Evolutionary conservation across 2,113 vertebrate genomes (phyloP).

Genomic region (Xerus inauris): DNA sequence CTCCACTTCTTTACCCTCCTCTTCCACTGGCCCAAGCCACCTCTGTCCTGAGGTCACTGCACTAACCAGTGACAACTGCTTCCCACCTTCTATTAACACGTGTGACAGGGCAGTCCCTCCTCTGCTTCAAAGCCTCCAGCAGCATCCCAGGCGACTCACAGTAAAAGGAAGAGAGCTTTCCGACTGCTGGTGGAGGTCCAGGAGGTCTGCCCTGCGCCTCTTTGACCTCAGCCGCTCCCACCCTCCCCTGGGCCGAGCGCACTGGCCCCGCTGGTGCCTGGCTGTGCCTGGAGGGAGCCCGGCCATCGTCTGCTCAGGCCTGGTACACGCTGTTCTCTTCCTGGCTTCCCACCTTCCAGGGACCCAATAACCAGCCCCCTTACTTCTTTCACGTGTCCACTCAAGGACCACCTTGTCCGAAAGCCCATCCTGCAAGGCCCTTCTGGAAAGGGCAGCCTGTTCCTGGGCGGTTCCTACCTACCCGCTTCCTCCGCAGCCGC

Average conservation of each 20-base stretch:
- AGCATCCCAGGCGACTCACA: neutral
- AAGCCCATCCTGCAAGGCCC: neutral
- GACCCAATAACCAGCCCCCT: neutral
- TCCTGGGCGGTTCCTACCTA: accelerated
- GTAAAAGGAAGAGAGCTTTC: neutral
- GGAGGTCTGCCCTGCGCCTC: neutral
- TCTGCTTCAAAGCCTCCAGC: neutral
- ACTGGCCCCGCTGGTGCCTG: neutral
- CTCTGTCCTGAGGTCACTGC: neutral
- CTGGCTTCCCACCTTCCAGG: neutral
- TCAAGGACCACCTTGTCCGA: neutral
- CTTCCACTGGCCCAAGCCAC: neutral
- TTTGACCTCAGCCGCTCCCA: neutral
- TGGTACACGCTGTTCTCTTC: neutral
- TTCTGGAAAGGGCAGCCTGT: neutral
- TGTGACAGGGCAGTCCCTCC: neutral
- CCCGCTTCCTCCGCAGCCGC: neutral
- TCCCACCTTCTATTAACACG: neutral
- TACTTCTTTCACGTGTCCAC: neutral
- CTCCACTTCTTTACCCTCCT: neutral
- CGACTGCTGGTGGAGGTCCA: neutral
- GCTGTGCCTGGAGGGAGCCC: neutral
- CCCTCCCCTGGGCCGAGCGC: neutral
- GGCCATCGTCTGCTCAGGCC: no score
- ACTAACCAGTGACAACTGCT: neutral